Evolutionary conservation across 2,113 vertebrate species (phyloP), one percentile per base, ranked within the genome.

Genomic region (Eulemur macaco): DNA sequence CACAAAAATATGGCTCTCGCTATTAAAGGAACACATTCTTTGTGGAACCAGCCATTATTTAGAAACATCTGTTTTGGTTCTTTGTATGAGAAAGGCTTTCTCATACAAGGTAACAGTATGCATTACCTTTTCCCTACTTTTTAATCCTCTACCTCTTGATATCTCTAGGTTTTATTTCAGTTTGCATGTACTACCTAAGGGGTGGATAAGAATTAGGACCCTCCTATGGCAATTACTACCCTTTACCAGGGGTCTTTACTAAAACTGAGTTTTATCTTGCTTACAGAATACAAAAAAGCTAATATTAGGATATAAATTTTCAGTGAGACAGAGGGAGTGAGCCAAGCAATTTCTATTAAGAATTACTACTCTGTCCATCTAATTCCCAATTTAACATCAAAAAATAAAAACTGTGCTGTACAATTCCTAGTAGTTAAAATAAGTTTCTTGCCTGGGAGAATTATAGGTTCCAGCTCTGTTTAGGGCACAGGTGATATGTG

Each of bases 1-100:
- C 96, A 97, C 92, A 98, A 98, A 98, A 97, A 97, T 98, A 98
- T 95, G 29, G 83, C 64, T 97, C 71, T 97, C 45, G 17, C 91
- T 98, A 85, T 96, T 97, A 96, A 96, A 93, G 94, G 34, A 97
- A 90, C 90, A 97, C 96, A 96, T 96, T 97, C 97, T 97, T 37
- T 95, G 78, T 96, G 89, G 8, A 94, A 84, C 7, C 17, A 81
- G 74, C 68, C 95, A 96, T 90, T 96, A 98, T 96, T 95, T 95
- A 94, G 80, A 98, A 60, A 94, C 78, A 97, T 94, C 83, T 97
- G 71, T 97, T 73, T 81, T 96, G 92, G 69, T 39, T 68, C n/a
- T 95, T 92, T 89, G 63, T 74, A 42, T 54, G 20, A 47, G 77
- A 93, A 96, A 98, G 25, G 1, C 63, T 21, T 93, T 93, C 96